phyloP scores from a whole-genome alignment of 2,888 invertebrate species.

The Tetragonisca angustula region DNA sequence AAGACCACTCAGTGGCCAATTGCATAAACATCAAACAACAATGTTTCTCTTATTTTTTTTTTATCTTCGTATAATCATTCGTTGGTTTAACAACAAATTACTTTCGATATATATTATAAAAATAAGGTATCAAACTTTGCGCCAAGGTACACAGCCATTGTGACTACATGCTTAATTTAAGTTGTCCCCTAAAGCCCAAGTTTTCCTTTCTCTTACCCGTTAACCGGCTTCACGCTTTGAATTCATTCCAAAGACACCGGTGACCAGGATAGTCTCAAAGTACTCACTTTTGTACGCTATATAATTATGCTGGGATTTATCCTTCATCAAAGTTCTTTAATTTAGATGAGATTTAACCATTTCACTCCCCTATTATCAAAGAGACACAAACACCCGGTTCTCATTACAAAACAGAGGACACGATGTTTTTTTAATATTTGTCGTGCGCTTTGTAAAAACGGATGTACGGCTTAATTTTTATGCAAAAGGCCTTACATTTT shows the following conservation, averaged over 20 bases:
- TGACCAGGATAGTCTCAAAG: slow-evolving; percentile 51
- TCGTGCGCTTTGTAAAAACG: slow-evolving; percentile 57
- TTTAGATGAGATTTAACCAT: slow-evolving; percentile 52
- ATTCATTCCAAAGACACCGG: slow-evolving; percentile 55
- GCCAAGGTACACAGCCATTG: slow-evolving; percentile 83
- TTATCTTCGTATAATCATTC: slow-evolving; percentile 71
- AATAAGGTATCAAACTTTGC: slow-evolving; percentile 83
- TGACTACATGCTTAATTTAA: slow-evolving; percentile 79
- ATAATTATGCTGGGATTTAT: slow-evolving; percentile 61
- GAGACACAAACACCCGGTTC: slow-evolving; percentile 42
- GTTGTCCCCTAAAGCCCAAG: slow-evolving; percentile 65
- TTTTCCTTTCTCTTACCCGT: slow-evolving; percentile 8
- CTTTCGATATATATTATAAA: slow-evolving; percentile 80
- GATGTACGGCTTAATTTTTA: slow-evolving; percentile 78
- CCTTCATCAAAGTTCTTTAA: slow-evolving; percentile 61
- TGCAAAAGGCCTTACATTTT: slow-evolving; percentile 81
- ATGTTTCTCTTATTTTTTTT: slow-evolving; percentile 67
- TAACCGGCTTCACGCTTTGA: slow-evolving; percentile 37
- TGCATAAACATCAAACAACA: slow-evolving; percentile 82
- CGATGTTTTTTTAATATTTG: slow-evolving; percentile 44
- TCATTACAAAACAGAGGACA: slow-evolving; percentile 58
- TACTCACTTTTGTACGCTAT: slow-evolving; percentile 68
- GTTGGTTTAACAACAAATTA: slow-evolving; percentile 81
- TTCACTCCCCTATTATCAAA: slow-evolving; percentile 47
- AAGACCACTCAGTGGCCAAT: slow-evolving; percentile 81